Percentiles rank a stretch among this genome's conserved stretches.
phyloP scores from a whole-genome alignment of 2,888 invertebrate genomes.

The Ecliptopera silaceata region DNA sequence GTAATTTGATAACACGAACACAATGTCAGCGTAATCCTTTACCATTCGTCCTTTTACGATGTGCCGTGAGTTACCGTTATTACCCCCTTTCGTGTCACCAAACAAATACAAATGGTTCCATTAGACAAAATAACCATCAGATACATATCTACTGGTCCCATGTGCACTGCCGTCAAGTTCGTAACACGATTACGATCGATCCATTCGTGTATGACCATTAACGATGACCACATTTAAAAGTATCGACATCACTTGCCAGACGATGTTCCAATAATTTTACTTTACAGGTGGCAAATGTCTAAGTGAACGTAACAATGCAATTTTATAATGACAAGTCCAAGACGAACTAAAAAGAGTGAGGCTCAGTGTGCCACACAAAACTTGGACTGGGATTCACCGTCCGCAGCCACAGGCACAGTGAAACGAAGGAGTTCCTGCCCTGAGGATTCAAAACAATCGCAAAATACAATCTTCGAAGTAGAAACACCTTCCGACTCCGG shows the following conservation, averaged over 20 bases:
- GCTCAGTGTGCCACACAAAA: conserved; percentile 66
- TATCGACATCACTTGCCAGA: conserved; percentile 42
- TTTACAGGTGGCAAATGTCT: conserved; percentile 28
- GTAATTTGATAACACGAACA: conserved; percentile 11
- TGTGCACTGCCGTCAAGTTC: conserved; percentile 67
- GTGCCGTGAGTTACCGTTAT: conserved; percentile 38
- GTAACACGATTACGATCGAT: conserved; percentile 79
- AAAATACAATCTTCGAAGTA: conserved; percentile 66
- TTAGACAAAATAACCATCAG: conserved; percentile 62
- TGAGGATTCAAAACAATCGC: conserved; percentile 57
- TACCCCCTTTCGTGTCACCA: conserved; percentile 51
- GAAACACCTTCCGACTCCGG: conserved; percentile 74
- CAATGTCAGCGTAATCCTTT: conserved; percentile 25
- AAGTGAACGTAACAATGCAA: conserved; percentile 58
- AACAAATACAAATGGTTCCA: conserved; percentile 61
- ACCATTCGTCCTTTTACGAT: conserved; percentile 28
- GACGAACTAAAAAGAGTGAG: conserved; percentile 73
- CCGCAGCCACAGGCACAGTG: conserved; percentile 87
- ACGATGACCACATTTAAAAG: conserved; percentile 45
- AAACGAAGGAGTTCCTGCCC: conserved; percentile 85
- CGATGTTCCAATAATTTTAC: conserved; percentile 53
- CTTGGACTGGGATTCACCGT: conserved; percentile 89
- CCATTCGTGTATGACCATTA: conserved; percentile 69
- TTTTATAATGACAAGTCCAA: conserved; percentile 79
- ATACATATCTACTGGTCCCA: conserved; percentile 58